Base-by-base conservation (phyloP, 2,113 vertebrate species). In the Perognathus longimembris region DNA sequence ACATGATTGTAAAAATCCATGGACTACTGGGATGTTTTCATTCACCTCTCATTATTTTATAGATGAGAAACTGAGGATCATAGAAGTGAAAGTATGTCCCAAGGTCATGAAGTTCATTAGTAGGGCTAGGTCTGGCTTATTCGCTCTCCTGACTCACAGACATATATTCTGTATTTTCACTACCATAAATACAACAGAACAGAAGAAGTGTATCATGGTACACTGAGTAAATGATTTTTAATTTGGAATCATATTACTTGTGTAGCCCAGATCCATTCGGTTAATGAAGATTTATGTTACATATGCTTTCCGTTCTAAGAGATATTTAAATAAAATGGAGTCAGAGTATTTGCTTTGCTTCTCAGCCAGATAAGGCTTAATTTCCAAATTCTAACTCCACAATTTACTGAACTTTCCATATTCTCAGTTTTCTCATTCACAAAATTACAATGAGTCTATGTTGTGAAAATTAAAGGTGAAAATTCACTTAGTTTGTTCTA, bases 151-250 rank as follows among this genome's bases (percentile, higher is more conserved):
- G 28, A 66, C 34, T 82, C 59, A 54, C 36, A 64, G 36, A 75
- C 9, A 76, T 14, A 45, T 7, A 30, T 10, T 54, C 21, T 82
- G 73, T 32, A 79, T 30, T 63, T 26, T 21, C 74, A 64, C 22
- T 74, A 69, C 61, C 17, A 82, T 59, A 70, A 85, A 64, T 34
- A 67, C 59, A 81, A 70, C 38, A 83, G 75, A 81, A 89, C 28
- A 57, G n/a, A 78, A 78, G 54, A 78, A 59, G 81, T 26, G 73
- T 50, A 59, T 67, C 3, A 67, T 24, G 76, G 30, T 59, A 22
- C 5, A 22, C 7, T 75, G 54, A 5, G 21, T 3, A 82, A 64
- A n/a, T 15, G 15, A 71, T 18, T 45, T n/a, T 18, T 66, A 45
- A 5, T 66, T 76, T 45, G 15, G 8, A 76, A 66, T 90, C 18